phyloP scores from a whole-genome alignment of 2,888 invertebrate genomes.

The Rutpela maculata region DNA sequence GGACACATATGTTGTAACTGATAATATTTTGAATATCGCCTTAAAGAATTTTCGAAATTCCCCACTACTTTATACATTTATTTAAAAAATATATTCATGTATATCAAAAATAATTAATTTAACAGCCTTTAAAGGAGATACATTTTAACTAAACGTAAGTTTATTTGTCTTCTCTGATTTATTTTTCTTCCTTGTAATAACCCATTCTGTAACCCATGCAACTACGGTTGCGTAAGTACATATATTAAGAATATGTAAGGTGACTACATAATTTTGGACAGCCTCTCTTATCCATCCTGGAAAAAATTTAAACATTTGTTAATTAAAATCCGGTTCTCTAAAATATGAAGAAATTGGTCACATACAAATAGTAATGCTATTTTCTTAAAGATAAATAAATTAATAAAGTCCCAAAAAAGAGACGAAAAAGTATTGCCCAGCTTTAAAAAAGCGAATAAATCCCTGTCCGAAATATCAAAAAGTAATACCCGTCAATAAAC shows the following conservation, averaged over 20 bases:
- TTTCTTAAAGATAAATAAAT: too few species aligned
- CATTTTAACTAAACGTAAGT: not conserved
- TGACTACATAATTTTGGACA: slow-evolving; percentile 76
- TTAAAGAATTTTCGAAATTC: too few species aligned
- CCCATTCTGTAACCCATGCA: slow-evolving; percentile 78
- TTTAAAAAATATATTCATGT: not conserved
- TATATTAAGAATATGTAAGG: slow-evolving; percentile 80
- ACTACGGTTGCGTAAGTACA: slow-evolving; percentile 79
- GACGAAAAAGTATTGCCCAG: too few species aligned
- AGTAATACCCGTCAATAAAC: too few species aligned
- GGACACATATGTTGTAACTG: too few species aligned
- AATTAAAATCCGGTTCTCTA: not conserved
- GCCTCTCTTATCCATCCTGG: slow-evolving; percentile 80
- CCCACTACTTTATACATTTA: not conserved
- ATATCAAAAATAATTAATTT: slow-evolving; percentile 7
- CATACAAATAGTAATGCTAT: too few species aligned
- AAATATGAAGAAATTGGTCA: not conserved
- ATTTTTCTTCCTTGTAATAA: slow-evolving; percentile 50
- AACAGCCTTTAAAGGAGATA: not conserved
- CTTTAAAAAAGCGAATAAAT: too few species aligned
- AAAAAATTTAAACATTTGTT: slow-evolving; percentile 48
- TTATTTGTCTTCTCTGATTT: not conserved
- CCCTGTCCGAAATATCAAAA: too few species aligned
- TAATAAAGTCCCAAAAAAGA: too few species aligned
- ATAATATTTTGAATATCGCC: too few species aligned